Percentiles rank a stretch among this genome's conserved stretches.
Evolutionary conservation across 2,888 invertebrate species (phyloP).

Genomic region (Diadegma fenestrale): DNA sequence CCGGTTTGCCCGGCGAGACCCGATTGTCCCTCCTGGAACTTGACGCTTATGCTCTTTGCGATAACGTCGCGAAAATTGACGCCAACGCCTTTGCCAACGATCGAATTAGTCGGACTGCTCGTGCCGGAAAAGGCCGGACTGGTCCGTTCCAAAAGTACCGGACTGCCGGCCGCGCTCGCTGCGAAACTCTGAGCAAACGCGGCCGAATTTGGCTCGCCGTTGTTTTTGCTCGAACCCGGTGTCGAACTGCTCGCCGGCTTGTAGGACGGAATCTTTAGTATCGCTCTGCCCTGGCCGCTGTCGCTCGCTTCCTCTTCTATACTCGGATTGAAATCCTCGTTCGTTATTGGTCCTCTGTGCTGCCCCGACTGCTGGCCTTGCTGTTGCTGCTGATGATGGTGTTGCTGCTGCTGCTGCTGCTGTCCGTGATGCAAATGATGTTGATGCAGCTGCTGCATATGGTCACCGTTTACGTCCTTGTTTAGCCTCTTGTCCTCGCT

Average conservation of each 20-base stretch:
- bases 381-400: slow-evolving; percentile 79
- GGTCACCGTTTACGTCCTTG: slow-evolving; percentile 82
- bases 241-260: slow-evolving; percentile 86
- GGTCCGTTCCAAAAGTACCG: slow-evolving; percentile 84
- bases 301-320: slow-evolving; percentile 84
- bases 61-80: slow-evolving; percentile 94
- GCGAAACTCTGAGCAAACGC: slow-evolving; percentile 80
- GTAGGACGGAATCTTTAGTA: slow-evolving; percentile 97
- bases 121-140: slow-evolving; percentile 86
- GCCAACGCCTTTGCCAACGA: slow-evolving; percentile 86
- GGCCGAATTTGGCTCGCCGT: slow-evolving; percentile 79
- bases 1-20: slow-evolving; percentile 82
- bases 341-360: slow-evolving; percentile 83
- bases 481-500: slow-evolving; percentile 86
- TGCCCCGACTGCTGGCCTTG: slow-evolving; percentile 76
- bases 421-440: slow-evolving; percentile 72
- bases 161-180: slow-evolving; percentile 83
- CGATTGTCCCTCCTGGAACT: slow-evolving; percentile 88
- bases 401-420: slow-evolving; percentile 76
- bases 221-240: slow-evolving; percentile 82
- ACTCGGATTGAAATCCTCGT: slow-evolving; percentile 84
- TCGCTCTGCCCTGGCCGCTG: slow-evolving; percentile 87
- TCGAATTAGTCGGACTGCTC: slow-evolving; percentile 84
- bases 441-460: slow-evolving; percentile 78
- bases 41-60: slow-evolving; percentile 96